Evolutionary conservation across 1,140 invertebrate genomes (phyloP).

Genomic region (Antheraea pernyi): DNA sequence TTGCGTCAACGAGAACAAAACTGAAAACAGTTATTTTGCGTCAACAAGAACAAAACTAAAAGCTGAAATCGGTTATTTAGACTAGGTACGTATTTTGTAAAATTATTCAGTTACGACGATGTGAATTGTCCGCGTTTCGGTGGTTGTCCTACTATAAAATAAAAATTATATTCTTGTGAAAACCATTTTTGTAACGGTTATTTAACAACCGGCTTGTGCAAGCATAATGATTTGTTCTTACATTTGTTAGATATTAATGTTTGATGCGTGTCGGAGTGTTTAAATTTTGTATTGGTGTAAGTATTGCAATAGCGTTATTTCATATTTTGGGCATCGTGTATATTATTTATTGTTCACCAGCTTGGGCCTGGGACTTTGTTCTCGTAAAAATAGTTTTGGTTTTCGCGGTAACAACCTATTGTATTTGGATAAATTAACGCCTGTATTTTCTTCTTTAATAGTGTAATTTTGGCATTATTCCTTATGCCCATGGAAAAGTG

Average conservation of each 20-base stretch:
- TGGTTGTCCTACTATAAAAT: background rate
- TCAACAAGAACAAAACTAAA: background rate
- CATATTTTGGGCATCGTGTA: background rate
- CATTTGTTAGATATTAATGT: conserved; percentile 3
- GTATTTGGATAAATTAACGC: too few species aligned
- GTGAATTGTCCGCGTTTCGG: background rate
- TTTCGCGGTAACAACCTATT: too few species aligned
- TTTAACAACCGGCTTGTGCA: conserved; percentile 2
- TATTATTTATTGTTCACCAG: too few species aligned
- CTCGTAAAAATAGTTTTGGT: background rate
- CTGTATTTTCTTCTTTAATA: too few species aligned
- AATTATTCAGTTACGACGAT: background rate
- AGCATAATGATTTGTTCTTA: background rate
- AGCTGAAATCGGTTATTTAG: background rate
- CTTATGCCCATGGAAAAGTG: too few species aligned
- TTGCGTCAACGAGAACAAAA: too few species aligned
- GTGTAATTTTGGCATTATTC: too few species aligned
- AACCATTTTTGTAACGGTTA: conserved; percentile 3
- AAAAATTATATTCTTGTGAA: background rate
- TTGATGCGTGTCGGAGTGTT: background rate
- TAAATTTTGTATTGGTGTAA: background rate
- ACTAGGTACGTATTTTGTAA: background rate
- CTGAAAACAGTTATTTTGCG: too few species aligned
- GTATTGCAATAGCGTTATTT: background rate
- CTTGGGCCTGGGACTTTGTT: too few species aligned